Evolutionary conservation across 53 echinoderm and acorn worm species (phyloP).

Genomic region (Actinopyga echinites): DNA sequence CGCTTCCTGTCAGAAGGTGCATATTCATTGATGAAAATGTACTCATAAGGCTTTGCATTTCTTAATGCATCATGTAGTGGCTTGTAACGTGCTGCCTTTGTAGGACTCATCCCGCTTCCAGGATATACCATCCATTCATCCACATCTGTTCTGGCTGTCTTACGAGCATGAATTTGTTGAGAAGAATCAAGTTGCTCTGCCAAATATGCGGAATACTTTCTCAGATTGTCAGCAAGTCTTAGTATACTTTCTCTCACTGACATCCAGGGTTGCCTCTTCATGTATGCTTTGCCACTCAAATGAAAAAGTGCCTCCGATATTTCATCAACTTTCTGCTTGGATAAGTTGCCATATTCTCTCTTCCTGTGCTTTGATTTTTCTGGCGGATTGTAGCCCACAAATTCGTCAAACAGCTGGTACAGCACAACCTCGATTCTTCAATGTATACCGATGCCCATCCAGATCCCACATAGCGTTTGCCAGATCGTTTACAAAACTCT

Average conservation of each 20-base stretch:
- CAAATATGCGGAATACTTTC: constrained; percentile 51
- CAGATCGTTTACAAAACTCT: constrained; percentile 37
- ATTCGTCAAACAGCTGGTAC: constrained; percentile 52
- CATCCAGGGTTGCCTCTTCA: constrained; percentile 29
- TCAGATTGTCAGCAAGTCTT: constrained; percentile 39
- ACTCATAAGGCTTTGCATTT: constrained; percentile 34
- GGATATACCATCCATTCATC: constrained; percentile 55
- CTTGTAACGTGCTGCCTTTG: constrained; percentile 45
- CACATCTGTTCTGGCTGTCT: constrained; percentile 43
- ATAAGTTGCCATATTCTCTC: constrained; percentile 4
- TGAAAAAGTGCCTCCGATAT: background rate
- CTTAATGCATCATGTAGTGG: constrained; percentile 45
- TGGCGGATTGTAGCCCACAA: constrained; percentile 41
- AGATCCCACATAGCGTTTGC: constrained; percentile 46
- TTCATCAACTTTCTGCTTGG: constrained; percentile 28
- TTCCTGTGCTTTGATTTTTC: constrained; percentile 45
- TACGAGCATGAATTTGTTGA: background rate
- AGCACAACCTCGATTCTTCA: constrained; percentile 27
- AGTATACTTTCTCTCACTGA: constrained; percentile 37
- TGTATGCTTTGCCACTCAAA: constrained; percentile 32
- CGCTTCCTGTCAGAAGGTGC: constrained; percentile 47
- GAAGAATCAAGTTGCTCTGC: background rate
- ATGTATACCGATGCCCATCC: constrained; percentile 46
- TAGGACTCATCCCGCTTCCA: constrained; percentile 24
- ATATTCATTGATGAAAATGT: constrained; percentile 49